phyloP scores from a whole-genome alignment of 2,888 invertebrate species.

The Hyposoter didymator region DNA sequence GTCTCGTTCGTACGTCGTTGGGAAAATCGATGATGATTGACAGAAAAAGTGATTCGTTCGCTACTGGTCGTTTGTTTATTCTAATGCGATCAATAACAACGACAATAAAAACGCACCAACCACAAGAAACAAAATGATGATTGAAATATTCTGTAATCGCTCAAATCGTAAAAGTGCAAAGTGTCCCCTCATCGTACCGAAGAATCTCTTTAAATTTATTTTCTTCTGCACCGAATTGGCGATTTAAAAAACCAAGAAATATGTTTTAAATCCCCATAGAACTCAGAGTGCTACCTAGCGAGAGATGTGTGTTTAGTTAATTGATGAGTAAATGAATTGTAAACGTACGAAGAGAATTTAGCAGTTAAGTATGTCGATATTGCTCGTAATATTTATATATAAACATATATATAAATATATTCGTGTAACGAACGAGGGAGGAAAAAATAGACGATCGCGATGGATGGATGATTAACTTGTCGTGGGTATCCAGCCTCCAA shows the following conservation, averaged over 20 bases:
- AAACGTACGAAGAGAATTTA: slow-evolving; percentile 58
- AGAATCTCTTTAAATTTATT: slow-evolving; percentile 56
- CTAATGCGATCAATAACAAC: slow-evolving; percentile 41
- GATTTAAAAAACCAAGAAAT: slow-evolving; percentile 64
- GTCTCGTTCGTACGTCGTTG: slow-evolving; percentile 46
- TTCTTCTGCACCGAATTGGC: slow-evolving; percentile 63
- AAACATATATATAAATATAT: too few relatives aligned
- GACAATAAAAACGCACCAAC: slow-evolving; percentile 50
- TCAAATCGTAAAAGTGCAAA: slow-evolving; percentile 34
- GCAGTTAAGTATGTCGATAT: slow-evolving; percentile 79
- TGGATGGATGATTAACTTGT: slow-evolving; percentile 75
- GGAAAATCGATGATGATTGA: slow-evolving; percentile 37
- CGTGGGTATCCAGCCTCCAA: slow-evolving; percentile 78
- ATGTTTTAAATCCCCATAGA: slow-evolving; percentile 56
- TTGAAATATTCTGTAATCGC: slow-evolving; percentile 39
- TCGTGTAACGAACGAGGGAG: slow-evolving; percentile 79
- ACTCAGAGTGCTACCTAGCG: slow-evolving; percentile 49
- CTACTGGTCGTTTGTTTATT: neutral
- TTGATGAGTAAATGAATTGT: slow-evolving; percentile 67
- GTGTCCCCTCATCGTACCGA: slow-evolving; percentile 40
- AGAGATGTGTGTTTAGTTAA: slow-evolving; percentile 61
- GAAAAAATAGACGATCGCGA: slow-evolving; percentile 76
- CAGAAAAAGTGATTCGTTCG: neutral
- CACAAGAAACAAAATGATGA: neutral
- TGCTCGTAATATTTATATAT: too few relatives aligned